phyloP scores from a whole-genome alignment of 2,888 invertebrate species.

The Helleia helle region DNA sequence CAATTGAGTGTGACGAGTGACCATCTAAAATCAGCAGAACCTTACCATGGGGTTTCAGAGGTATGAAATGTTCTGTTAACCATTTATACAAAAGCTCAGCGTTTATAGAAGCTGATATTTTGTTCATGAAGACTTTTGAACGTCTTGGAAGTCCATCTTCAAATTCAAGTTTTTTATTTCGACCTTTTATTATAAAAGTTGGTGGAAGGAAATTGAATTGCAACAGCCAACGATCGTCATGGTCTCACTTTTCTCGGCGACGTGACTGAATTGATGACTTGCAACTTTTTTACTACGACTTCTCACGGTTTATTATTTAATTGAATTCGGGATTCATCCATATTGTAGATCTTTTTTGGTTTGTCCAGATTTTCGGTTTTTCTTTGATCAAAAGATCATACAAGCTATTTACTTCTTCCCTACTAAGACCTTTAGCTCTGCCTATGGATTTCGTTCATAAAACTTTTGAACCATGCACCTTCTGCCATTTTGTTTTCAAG shows the following conservation, averaged over 20 bases:
- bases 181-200: not conserved
- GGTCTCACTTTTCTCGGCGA: slow-evolving; percentile 30
- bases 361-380: slow-evolving; percentile 16
- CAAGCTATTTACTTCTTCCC: slow-evolving; percentile 10
- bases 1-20: slow-evolving; percentile 24
- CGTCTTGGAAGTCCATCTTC: not conserved
- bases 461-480: slow-evolving; percentile 23
- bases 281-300: slow-evolving; percentile 35
- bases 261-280: slow-evolving; percentile 28
- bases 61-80: slow-evolving; percentile 24
- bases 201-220: slow-evolving; percentile 24
- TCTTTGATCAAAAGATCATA: slow-evolving; percentile 8
- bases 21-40: slow-evolving; percentile 28
- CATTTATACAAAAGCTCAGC: slow-evolving; percentile 15
- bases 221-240: slow-evolving; percentile 27
- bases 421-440: slow-evolving; percentile 9
- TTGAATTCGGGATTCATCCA: slow-evolving; percentile 37
- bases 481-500: slow-evolving; percentile 25
- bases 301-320: slow-evolving; percentile 36
- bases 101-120: not conserved
- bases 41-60: slow-evolving; percentile 24
- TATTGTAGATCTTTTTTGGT: slow-evolving; percentile 32
- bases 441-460: slow-evolving; percentile 7
- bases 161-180: not conserved
- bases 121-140: not conserved